Evolutionary conservation across 1,140 invertebrate genomes (phyloP), one percentile per base, ranked within the genome.

Genomic region (Pinna nobilis): DNA sequence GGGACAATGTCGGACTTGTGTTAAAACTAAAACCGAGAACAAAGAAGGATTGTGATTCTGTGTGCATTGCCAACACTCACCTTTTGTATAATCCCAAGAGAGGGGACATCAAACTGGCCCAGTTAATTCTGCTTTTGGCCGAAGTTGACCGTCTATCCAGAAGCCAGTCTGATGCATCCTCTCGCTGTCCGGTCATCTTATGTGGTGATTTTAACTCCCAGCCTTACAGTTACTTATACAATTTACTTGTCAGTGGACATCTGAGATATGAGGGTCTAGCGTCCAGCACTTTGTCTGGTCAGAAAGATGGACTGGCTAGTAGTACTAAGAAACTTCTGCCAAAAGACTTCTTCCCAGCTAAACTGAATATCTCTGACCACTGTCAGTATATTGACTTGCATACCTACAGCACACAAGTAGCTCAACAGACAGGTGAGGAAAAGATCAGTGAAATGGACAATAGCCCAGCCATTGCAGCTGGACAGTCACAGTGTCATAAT

Each of bases 61-160:
- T 96, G 57, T 91, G 95, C 32, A 91, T 98, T 0, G 95, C 95
- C 5, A 99, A 95, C 3, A 98, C 97, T 0, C 97, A 99, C 90
- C 90, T 99, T n/a, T 89, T 98, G 6, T 99, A 94, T 85, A 98
- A 98, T 91, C 96, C 95, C 0, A 93, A 90, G 80, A 89, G 97
- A 32, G 92, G 94, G 28, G 97, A 99, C 88, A 92, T 98, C 0
- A 93, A 96, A 82, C 89, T 98, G 20, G 96, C 95, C 0, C 97
- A 99, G 88, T 53, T 90, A 3, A 84, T 94, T 82, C 82, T 96
- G 44, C 87, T 98, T 3, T 88, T 98, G 18, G 92, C 94, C 0
- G 95, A 97, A 89, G 90, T 98, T 13, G 94, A 96, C 66, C 79
- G 78, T 84, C 0, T 75, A 65, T 32, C 74, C n/a, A 49, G 18